Evolutionary conservation across 2,888 invertebrate genomes (phyloP).

Genomic region (Encarsia formosa): DNA sequence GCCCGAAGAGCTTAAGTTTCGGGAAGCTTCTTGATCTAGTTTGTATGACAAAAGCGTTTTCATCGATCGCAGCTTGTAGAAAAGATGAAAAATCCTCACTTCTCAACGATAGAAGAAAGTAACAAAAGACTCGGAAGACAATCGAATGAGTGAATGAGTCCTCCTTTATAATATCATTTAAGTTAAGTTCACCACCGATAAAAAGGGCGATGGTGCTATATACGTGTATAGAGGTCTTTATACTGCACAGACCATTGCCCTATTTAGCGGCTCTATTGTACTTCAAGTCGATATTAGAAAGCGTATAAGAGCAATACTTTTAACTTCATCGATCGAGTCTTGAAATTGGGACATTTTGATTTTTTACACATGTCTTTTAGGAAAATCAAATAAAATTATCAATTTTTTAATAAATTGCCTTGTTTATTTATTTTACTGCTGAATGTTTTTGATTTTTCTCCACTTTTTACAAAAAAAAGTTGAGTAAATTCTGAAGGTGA

Average conservation of each 20-base stretch:
- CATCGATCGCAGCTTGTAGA: neutral
- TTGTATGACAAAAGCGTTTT: neutral
- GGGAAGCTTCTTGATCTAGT: neutral
- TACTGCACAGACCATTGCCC: slow-evolving; percentile 2
- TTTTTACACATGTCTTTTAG: too few species aligned
- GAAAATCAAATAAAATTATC: neutral
- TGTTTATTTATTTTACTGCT: neutral
- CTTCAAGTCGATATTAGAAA: slow-evolving; percentile 6
- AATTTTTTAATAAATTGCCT: neutral
- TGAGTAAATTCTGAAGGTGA: neutral
- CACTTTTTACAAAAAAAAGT: neutral
- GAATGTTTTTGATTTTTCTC: neutral
- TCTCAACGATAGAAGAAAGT: neutral
- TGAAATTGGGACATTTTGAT: slow-evolving; percentile 8
- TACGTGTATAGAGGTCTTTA: too few species aligned
- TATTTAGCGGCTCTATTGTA: neutral
- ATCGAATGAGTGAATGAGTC: neutral
- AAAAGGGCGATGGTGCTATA: too few species aligned
- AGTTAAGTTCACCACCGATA: neutral
- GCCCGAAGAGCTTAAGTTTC: neutral
- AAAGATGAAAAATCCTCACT: neutral
- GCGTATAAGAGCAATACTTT: slow-evolving; percentile 5
- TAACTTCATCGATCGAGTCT: slow-evolving; percentile 8
- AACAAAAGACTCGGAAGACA: neutral
- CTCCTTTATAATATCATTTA: neutral